Percentiles rank a stretch among this genome's conserved stretches.
Conservation (phyloP, 2,113 vertebrate species). For the Silurus glanis region DNA sequence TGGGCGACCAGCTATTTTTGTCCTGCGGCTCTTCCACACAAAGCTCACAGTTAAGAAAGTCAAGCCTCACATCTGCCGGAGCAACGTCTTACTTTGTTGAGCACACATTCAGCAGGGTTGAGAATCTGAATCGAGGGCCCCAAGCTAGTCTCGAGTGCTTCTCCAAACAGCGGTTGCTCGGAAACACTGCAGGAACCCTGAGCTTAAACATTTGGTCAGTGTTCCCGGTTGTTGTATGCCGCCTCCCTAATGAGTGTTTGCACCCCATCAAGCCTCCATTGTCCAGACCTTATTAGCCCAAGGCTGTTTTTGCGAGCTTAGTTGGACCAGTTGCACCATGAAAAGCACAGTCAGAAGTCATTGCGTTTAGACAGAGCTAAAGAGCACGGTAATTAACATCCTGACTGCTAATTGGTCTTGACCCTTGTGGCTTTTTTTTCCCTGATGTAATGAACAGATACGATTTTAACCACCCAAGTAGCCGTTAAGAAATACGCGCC, state of each 20-base stretch:
- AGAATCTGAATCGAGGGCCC: slow-evolving; percentile 26
- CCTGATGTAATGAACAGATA: not conserved
- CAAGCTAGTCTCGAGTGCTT: slow-evolving; percentile 33
- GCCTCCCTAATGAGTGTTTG: slow-evolving; percentile 44
- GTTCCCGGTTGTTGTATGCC: slow-evolving; percentile 19
- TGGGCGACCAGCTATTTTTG: not conserved
- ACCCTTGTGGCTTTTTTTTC: slow-evolving; percentile 29
- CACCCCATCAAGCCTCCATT: slow-evolving; percentile 45
- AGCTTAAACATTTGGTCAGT: slow-evolving; percentile 20
- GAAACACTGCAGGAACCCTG: slow-evolving; percentile 45
- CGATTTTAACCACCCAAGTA: not conserved
- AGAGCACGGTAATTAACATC: slow-evolving; percentile 47
- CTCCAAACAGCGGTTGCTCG: slow-evolving; percentile 46
- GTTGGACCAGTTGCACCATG: slow-evolving; percentile 20
- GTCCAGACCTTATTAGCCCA: slow-evolving; percentile 48
- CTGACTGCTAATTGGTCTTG: slow-evolving; percentile 43
- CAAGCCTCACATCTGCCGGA: slow-evolving; percentile 26
- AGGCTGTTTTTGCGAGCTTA: slow-evolving; percentile 28
- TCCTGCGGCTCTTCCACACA: not conserved
- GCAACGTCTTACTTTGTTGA: slow-evolving; percentile 37
- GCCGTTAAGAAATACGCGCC: not conserved
- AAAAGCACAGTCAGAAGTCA: slow-evolving; percentile 50
- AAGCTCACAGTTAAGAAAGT: not conserved
- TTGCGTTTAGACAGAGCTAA: slow-evolving; percentile 30
- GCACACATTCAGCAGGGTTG: slow-evolving; percentile 20